Percentiles rank a stretch among this genome's conserved stretches.
phyloP scores from a whole-genome alignment of 2,888 invertebrate species.

The Sinohyriopsis cumingii region DNA sequence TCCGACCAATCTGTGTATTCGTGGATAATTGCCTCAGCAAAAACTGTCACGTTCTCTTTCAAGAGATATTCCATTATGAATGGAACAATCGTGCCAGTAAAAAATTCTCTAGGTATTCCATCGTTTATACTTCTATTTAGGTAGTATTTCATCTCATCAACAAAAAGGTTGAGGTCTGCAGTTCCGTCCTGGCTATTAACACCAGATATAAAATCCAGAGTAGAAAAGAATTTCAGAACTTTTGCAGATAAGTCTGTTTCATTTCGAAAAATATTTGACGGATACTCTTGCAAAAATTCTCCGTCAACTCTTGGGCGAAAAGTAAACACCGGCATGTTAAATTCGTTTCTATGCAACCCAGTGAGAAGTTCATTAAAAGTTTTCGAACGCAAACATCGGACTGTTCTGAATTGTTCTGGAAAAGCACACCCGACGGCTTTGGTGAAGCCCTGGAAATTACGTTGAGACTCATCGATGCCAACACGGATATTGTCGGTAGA shows the following conservation, averaged over 20 bases:
- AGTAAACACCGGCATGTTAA: slow-evolving; percentile 75
- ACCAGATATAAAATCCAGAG: slow-evolving; percentile 84
- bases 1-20: slow-evolving; percentile 19
- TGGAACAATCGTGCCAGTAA: background rate
- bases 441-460: background rate
- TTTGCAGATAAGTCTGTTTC: slow-evolving; percentile 89
- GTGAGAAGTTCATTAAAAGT: too few species aligned
- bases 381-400: too few species aligned
- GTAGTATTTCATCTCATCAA: background rate
- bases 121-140: background rate
- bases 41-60: slow-evolving; percentile 1
- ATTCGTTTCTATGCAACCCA: slow-evolving; percentile 12
- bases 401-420: too few species aligned
- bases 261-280: slow-evolving; percentile 86
- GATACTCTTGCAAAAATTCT: slow-evolving; percentile 88
- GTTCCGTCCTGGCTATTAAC: slow-evolving; percentile 82
- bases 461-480: slow-evolving; percentile 12
- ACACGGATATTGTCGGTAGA: slow-evolving; percentile 44
- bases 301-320: slow-evolving; percentile 93
- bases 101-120: slow-evolving; percentile 7
- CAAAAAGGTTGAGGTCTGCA: background rate
- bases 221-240: slow-evolving; percentile 93
- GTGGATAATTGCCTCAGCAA: slow-evolving; percentile 2
- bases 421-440: slow-evolving; percentile 8
- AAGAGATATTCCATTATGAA: background rate